Evolutionary conservation across 2,797 vertebrate genomes (phyloP).

Genomic region (Sarcoramphus papa): DNA sequence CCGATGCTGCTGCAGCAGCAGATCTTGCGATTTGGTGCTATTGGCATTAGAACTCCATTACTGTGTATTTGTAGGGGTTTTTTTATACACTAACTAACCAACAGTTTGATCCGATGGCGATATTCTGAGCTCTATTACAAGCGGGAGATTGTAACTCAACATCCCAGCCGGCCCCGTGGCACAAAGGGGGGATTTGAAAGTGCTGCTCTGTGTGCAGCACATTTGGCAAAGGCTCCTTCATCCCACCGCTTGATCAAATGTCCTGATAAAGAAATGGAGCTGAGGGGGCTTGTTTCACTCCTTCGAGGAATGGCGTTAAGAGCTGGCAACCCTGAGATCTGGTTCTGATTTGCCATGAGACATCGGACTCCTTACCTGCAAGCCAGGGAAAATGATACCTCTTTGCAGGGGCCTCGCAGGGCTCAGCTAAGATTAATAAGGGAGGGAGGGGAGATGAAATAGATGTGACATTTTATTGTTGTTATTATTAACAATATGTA

Average conservation of each 20-base stretch:
- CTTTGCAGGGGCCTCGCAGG: not conserved
- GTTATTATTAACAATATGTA: not conserved
- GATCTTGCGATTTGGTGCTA: not conserved
- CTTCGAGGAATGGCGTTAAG: not conserved
- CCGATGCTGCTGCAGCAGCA: not conserved
- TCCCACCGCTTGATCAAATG: not conserved
- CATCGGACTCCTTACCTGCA: not conserved
- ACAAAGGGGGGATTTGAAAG: constrained; percentile 21
- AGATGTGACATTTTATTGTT: not conserved
- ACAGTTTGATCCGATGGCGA: not conserved
- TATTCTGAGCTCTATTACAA: not conserved
- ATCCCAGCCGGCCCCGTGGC: not conserved
- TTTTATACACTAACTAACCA: not conserved
- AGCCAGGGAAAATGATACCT: constrained; percentile 6
- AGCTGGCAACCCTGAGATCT: not conserved
- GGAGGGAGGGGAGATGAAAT: not conserved
- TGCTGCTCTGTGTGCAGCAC: not conserved
- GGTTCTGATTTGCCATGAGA: constrained; percentile 30
- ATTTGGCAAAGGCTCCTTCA: not conserved
- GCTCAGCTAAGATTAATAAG: not conserved
- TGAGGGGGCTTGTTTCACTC: not conserved
- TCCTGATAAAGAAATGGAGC: not conserved
- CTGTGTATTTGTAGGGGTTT: not conserved
- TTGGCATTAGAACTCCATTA: not conserved
- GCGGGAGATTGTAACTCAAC: not conserved